Base-by-base conservation (phyloP, 2,797 vertebrate species). In the Parambassis ranga region DNA sequence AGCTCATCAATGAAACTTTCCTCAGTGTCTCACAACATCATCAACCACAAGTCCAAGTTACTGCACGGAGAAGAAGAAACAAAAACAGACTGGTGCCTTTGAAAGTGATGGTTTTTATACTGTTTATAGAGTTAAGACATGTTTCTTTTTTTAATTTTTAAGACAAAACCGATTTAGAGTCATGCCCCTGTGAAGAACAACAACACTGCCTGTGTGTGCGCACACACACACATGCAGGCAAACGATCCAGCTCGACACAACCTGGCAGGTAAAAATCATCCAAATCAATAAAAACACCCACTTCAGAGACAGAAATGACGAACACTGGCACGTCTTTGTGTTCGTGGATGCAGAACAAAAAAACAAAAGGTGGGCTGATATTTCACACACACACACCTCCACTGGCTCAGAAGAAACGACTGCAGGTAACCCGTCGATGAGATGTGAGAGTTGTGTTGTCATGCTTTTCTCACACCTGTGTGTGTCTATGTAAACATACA, bases 401-500 rank as follows among this genome's bases (percentile, higher is more conserved):
- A 68, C 58, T 71, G 72, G 75, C 70, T 83, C 74, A 82, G 77
- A 81, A 60, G 50, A 79, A 66, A 62, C 31, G 19, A 57, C 60
- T 59, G 60, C 61, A 76, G 74, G 57, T 10, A 51, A 65, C 48
- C 55, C 67, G 66, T 36, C 27, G 57, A 79, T 79, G 70, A 85
- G 58, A 69, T 38, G 59, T 76, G 71, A 65, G 33, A 48, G 56
- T 72, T 2, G 58, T 81, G 67, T 61, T 59, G 50, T 71, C 76
- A 79, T 82, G 76, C 83, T 37, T 24, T 11, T 23, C 5, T 6
- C 50, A 79, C 78, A 80, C 66, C 33, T 36, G 37, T 30, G 62
- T 42, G 77, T 80, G 71, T 82, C 63, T 68, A 83, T 87, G 85
- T 90, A 90, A 90, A 90, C 83, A 85, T 79, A 81, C 67, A 79